These are phyloP conservation scores for Apogon talboti DNA, from an alignment of 2,797 vertebrate species.

Conservation along the genomic window DNA sequence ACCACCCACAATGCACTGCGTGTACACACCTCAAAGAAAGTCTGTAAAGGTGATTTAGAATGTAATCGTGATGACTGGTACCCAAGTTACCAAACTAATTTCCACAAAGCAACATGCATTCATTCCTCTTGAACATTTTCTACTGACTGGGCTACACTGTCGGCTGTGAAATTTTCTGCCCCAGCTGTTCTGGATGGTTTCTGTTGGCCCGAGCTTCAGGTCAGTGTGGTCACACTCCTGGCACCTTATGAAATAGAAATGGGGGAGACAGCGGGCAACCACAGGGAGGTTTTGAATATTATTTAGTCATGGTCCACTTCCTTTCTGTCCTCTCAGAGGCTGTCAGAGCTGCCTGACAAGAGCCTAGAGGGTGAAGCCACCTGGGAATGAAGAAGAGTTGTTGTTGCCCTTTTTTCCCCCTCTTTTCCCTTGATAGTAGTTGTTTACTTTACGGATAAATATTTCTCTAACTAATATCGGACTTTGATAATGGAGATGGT, in stretches of 20 bases:
- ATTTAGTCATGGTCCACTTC: constrained; percentile 72
- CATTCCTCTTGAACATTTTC: constrained; percentile 16
- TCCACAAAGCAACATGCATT: constrained; percentile 15
- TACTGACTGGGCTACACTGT: constrained; percentile 15
- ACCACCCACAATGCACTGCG: constrained; percentile 11
- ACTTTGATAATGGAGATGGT: neutral
- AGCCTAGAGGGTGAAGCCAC: constrained; percentile 55
- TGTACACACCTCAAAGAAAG: neutral
- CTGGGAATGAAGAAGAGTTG: constrained; percentile 45
- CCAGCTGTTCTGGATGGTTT: constrained; percentile 39
- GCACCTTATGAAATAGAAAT: constrained; percentile 48
- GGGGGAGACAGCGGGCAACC: constrained; percentile 40
- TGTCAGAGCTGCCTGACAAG: constrained; percentile 55
- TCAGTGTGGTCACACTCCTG: constrained; percentile 54
- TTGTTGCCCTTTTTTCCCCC: constrained; percentile 26
- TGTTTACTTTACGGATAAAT: constrained; percentile 10
- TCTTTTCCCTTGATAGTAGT: constrained; percentile 1
- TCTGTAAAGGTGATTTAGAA: too few relatives aligned
- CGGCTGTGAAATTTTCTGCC: constrained; percentile 57
- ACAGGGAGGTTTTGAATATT: constrained; percentile 63
- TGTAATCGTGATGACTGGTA: too few relatives aligned
- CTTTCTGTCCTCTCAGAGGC: constrained; percentile 48
- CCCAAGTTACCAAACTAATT: neutral
- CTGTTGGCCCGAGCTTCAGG: constrained; percentile 40
- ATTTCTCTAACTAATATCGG: constrained; percentile 6